Percentiles rank a stretch among this genome's conserved stretches.
These are phyloP conservation scores for Halocynthia aurantium DNA, from an alignment of 23 tunicate genomes.

Conservation along the genomic window DNA sequence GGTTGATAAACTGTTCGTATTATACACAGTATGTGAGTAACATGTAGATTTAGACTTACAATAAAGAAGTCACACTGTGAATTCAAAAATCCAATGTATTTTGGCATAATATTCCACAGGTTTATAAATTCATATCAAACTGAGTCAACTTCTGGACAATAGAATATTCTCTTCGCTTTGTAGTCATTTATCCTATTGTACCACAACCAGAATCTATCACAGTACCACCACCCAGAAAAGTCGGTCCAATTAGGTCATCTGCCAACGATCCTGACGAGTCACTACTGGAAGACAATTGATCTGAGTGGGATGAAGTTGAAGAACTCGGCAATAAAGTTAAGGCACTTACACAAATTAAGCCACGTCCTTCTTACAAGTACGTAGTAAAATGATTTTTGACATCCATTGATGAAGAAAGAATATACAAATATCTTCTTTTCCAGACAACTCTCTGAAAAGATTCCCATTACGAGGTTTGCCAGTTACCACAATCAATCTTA, in stretches of 20 bases:
- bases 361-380: not conserved
- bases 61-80: too few relatives aligned
- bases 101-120: too few relatives aligned
- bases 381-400: constrained; percentile 1
- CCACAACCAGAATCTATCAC: too few relatives aligned
- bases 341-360: not conserved
- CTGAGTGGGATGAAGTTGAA: not conserved
- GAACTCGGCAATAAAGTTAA: not conserved
- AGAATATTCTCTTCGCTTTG: too few relatives aligned
- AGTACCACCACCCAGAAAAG: too few relatives aligned
- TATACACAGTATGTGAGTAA: not conserved
- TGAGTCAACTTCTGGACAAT: too few relatives aligned
- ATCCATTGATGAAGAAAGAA: not conserved
- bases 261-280: not conserved
- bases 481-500: constrained; percentile 10
- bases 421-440: constrained; percentile 14
- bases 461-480: constrained; percentile 51
- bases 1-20: constrained; percentile 32
- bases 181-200: too few relatives aligned
- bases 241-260: not conserved
- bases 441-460: constrained; percentile 37
- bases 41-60: too few relatives aligned
- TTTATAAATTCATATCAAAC: too few relatives aligned
- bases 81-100: too few relatives aligned
- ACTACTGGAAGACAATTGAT: constrained; percentile 1